Percentiles rank a stretch among this genome's conserved stretches.
These are phyloP conservation scores for Cataglyphis cursor DNA, from an alignment of 2,888 invertebrate species.

Conservation along the genomic window DNA sequence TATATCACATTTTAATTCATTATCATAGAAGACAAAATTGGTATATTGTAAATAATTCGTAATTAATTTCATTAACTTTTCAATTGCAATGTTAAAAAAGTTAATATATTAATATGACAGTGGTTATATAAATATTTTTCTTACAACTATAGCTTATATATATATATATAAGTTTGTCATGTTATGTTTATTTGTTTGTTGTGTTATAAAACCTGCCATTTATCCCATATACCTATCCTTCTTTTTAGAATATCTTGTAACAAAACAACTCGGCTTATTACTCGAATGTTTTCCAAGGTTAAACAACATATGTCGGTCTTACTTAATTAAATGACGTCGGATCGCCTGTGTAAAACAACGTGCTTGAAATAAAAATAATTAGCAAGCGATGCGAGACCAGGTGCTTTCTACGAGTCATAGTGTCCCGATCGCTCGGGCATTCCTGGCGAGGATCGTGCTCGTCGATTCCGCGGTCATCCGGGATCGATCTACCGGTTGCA, in stretches of 20 bases:
- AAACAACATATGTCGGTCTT: constrained; percentile 27
- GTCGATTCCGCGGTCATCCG: constrained; percentile 66
- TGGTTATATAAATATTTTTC: too few relatives aligned
- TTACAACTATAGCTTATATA: too few relatives aligned
- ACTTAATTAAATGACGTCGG: constrained; percentile 17
- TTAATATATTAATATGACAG: too few relatives aligned
- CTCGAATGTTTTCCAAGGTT: constrained; percentile 9
- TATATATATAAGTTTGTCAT: too few relatives aligned
- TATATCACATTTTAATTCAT: neutral
- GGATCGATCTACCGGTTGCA: constrained; percentile 53
- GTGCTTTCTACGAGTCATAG: constrained; percentile 34
- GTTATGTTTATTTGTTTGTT: too few relatives aligned
- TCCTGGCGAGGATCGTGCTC: constrained; percentile 60
- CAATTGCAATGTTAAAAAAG: too few relatives aligned
- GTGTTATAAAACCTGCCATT: neutral
- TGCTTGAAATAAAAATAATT: constrained; percentile 37
- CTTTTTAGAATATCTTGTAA: neutral
- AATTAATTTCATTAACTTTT: too few relatives aligned
- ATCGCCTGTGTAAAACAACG: constrained; percentile 23
- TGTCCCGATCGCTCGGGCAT: constrained; percentile 1
- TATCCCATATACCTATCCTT: neutral
- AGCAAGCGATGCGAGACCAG: constrained; percentile 45
- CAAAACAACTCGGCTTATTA: neutral
- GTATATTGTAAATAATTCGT: too few relatives aligned
- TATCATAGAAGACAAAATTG: too few relatives aligned